phyloP scores from a whole-genome alignment of 2,113 vertebrate genomes.

The Paradoxurus hermaphroditus region DNA sequence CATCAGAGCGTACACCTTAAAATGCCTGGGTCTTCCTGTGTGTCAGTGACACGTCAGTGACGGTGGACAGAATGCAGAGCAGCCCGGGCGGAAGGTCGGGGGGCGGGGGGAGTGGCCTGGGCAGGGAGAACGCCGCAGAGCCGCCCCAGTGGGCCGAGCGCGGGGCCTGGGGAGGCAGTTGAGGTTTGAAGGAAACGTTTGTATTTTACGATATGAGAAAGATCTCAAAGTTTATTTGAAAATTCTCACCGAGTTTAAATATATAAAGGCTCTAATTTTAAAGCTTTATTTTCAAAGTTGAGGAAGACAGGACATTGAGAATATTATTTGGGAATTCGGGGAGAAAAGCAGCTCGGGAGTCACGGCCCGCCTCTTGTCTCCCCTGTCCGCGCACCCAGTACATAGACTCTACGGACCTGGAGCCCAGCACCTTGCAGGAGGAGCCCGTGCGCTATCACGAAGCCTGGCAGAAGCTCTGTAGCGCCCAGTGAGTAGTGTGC shows the following conservation, averaged over 20 bases:
- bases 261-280: background rate
- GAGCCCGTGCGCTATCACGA: constrained; percentile 97
- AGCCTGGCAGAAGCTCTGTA: constrained; percentile 98
- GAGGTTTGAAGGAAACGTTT: background rate
- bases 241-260: background rate
- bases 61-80: background rate
- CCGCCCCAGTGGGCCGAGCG: background rate
- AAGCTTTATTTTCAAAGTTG: background rate
- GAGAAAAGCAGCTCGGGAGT: background rate
- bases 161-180: background rate
- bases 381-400: constrained; percentile 81
- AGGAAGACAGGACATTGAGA: background rate
- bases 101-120: background rate
- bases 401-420: constrained; percentile 94
- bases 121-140: background rate
- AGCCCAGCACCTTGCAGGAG: constrained; percentile 89
- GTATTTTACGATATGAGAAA: background rate
- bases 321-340: background rate
- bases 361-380: background rate
- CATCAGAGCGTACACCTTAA: background rate
- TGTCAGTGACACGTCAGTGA: background rate
- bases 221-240: background rate
- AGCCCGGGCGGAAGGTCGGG: background rate
- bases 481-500: constrained; percentile 89
- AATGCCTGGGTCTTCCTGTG: background rate